phyloP scores from a whole-genome alignment of 37 sponge, comb jelly and placozoan genomes.

The Bolinopsis microptera region DNA sequence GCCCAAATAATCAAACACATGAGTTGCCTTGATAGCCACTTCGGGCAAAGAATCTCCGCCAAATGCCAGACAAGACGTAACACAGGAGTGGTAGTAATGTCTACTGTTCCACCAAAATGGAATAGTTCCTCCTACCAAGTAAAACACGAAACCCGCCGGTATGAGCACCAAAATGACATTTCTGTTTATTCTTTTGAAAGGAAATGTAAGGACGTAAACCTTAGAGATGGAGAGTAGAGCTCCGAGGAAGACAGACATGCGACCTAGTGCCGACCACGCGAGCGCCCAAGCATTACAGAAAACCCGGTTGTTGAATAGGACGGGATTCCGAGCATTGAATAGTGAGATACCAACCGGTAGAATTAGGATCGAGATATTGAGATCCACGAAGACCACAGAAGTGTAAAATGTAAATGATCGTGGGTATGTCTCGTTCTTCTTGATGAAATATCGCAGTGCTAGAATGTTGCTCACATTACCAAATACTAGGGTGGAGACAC shows the following conservation, averaged over 20 bases:
- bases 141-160: neutral
- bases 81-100: neutral
- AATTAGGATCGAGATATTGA: neutral
- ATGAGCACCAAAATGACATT: neutral
- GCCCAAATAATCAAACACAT: neutral
- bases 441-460: neutral
- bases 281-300: conserved; percentile 5
- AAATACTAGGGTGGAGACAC: neutral
- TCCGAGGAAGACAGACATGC: neutral
- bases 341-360: neutral
- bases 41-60: neutral
- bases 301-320: neutral
- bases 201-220: neutral
- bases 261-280: neutral
- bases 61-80: neutral
- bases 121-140: neutral
- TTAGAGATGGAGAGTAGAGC: neutral
- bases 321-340: neutral
- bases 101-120: neutral
- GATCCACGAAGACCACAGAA: neutral
- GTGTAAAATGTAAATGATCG: neutral
- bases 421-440: conserved; percentile 12
- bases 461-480: neutral
- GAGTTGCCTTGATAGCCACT: neutral
- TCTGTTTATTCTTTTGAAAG: neutral